Evolutionary conservation across 2,888 invertebrate species (phyloP), one percentile per base, ranked within the genome.

Genomic region (Sarcophaga carnaria): DNA sequence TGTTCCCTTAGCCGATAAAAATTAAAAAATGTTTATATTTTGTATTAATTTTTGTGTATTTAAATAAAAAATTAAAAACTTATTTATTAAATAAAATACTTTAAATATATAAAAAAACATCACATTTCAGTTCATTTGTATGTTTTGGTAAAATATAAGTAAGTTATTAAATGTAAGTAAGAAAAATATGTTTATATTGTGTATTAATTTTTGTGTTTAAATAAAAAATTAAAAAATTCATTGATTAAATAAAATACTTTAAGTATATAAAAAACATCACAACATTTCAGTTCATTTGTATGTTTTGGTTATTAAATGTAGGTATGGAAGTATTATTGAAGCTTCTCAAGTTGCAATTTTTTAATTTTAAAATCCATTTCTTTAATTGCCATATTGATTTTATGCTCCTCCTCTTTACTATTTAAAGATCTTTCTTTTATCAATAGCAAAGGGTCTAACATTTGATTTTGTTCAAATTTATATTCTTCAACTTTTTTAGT

Each of bases 401-500:
- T 12, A 45, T 67, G 80, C 45, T 80, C 74, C 37, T 80, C 74
- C 60, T 80, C 80, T 67, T 22, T 74, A 17, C 74, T 63, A 14
- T 70, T 22, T 14, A 84, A 59, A 22, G 76, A 70, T 63, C 64
- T 79, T 76, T 76, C 80, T 59, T 84, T 75, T 2, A 76, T 25
- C 25, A 6, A 0, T 10, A 84, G 3, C 20, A 76, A 27, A 6
- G 59, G 75, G 8, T 80, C 64, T 47, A 78, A 47, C 20, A 67
- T 72, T 20, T 4, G 4, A 45, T 69, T 78, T 47, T 49, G 22
- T 47, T 78, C 47, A 2, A 17, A 20, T 25, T 37, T n/a, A 47
- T 78, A 70, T 25, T 78, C n/a, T 25, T 78, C 69, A 20, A 78
- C 25, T 25, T 78, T 69, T 69, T 69, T 47, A 5, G 78, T 27